A percentile compares a stretch with the other conserved stretches of the same genome.
phyloP scores from a whole-genome alignment of 37 sponge, comb jelly and placozoan genomes.

The Cladorhizidae sp. region DNA sequence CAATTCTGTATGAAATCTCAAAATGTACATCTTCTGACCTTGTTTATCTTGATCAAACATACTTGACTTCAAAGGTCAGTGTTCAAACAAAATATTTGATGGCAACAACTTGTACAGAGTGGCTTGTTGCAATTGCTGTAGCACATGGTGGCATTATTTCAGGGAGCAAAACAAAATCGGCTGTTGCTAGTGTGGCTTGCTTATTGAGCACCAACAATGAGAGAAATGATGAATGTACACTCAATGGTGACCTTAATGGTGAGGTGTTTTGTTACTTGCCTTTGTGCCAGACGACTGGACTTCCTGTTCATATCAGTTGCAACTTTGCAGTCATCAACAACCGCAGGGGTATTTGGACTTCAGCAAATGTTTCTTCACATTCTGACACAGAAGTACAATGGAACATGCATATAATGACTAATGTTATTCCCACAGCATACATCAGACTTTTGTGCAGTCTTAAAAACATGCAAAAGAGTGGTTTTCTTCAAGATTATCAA shows the following conservation, averaged over 20 bases:
- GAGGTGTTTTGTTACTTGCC: conserved; percentile 60
- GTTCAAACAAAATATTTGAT: not conserved
- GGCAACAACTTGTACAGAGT: not conserved
- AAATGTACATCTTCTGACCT: not conserved
- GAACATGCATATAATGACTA: conserved; percentile 45
- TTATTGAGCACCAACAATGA: not conserved
- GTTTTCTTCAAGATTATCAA: not conserved
- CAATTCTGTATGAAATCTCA: not conserved
- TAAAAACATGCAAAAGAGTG: not conserved
- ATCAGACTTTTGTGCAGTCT: conserved; percentile 1
- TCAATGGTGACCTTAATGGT: conserved; percentile 1
- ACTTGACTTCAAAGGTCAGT: not conserved
- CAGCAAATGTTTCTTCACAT: not conserved
- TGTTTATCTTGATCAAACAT: not conserved
- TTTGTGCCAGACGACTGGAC: conserved; percentile 46
- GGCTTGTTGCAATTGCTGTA: not conserved
- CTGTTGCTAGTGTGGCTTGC: conserved; percentile 38
- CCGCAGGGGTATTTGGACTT: conserved; percentile 72
- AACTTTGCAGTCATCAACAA: conserved; percentile 72
- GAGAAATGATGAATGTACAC: not conserved
- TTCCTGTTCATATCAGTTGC: conserved; percentile 73
- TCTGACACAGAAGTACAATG: conserved; percentile 31
- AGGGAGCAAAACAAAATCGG: not conserved
- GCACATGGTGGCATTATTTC: not conserved
- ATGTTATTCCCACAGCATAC: conserved; percentile 51